Percentiles rank a stretch among this genome's conserved stretches.
These are phyloP conservation scores for Alfaro cultratus DNA, from an alignment of 2,797 vertebrate species.

Conservation along the genomic window DNA sequence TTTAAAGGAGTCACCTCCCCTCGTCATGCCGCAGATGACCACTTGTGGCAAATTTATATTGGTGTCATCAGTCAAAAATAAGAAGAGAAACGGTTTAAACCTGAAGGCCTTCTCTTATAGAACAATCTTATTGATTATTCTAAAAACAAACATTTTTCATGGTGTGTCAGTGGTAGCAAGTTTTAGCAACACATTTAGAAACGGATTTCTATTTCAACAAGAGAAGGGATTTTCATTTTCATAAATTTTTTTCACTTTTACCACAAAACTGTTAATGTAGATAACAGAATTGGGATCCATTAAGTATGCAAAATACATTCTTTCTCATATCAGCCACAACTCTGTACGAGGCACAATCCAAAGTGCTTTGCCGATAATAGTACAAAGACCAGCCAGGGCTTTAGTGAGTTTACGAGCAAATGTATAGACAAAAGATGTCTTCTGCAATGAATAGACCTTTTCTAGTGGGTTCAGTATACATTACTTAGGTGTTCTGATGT, in stretches of 20 bases:
- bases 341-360: not conserved
- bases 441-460: not conserved
- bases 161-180: not conserved
- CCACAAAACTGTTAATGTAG: not conserved
- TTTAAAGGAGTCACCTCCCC: constrained; percentile 32
- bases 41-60: constrained; percentile 58
- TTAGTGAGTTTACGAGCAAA: not conserved
- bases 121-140: constrained; percentile 40
- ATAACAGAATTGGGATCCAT: not conserved
- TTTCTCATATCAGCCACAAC: not conserved
- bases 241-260: not conserved
- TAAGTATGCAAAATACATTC: not conserved
- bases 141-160: constrained; percentile 19
- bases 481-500: not conserved
- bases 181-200: not conserved
- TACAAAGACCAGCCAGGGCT: not conserved
- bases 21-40: constrained; percentile 23
- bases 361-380: not conserved
- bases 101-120: constrained; percentile 36
- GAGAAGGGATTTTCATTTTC: not conserved
- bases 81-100: constrained; percentile 31
- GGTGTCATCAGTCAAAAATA: constrained; percentile 53
- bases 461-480: not conserved
- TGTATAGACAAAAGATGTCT: not conserved
- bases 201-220: too few species aligned